Base-by-base conservation (phyloP, 2,113 vertebrate species). In the Oncorhynchus gorbuscha region DNA sequence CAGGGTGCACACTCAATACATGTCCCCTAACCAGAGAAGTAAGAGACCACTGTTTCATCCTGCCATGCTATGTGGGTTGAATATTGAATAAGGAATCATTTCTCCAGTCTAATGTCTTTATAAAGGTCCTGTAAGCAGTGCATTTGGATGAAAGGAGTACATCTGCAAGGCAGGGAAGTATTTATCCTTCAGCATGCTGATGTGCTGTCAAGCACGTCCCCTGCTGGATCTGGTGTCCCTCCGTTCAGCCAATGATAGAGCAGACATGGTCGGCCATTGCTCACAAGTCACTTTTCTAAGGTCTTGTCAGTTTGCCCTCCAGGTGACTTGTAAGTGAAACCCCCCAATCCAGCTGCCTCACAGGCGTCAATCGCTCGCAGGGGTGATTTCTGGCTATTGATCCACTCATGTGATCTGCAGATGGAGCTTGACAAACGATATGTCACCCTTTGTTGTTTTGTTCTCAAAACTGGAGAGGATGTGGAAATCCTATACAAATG, bases 241-340 rank as follows among this genome's bases (percentile, higher is more conserved):
- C 14, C 69, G 83, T 79, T 77, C 51, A 84, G 68, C 79, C 75
- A 69, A 35, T 78, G 78, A 79, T 1, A 72, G 6, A 79, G 80
- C 62, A 87, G 61, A 83, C 70, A 18, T 69, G 78, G 77, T 83
- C 80, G 77, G 75, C 67, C 26, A 0, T 61, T 89, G 87, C 88
- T 79, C 81, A 79, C 74, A 20, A 77, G 79, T 71, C 86, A 85
- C 78, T 89, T 88, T 88, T 74, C 74, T 58, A 79, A 78, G 35
- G 49, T 81, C 81, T 82, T 87, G 78, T 85, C 79, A 76, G 81
- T 32, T 28, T 83, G 83, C 35, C 81, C 84, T 81, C 81, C 77
- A 80, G 68, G 69, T 71, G 85, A 87, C 90, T 88, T 90, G 87
- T 88, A 87, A 90, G 84, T 78, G 81, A 88, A 88, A 85, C 83